Conservation (phyloP, 2,113 vertebrate genomes). For the Rhombomys opimus region DNA sequence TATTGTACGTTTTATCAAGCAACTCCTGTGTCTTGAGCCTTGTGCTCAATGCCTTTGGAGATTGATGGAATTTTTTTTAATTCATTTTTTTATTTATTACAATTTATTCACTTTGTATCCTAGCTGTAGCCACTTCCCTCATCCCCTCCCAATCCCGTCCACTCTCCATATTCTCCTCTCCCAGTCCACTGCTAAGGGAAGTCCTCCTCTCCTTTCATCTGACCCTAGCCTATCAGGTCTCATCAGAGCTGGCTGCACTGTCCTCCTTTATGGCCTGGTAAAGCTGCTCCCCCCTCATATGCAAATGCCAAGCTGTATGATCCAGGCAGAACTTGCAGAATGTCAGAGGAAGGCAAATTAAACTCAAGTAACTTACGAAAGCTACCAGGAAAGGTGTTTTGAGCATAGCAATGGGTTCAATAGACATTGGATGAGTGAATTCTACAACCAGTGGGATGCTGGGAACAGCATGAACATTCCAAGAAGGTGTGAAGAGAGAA, state of each 20-base stretch:
- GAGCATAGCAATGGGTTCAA: neutral
- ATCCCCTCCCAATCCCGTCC: too few relatives aligned
- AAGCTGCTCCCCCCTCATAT: neutral
- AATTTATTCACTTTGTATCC: too few relatives aligned
- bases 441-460: neutral
- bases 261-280: too few relatives aligned
- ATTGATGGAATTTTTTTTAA: neutral
- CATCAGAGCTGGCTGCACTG: too few relatives aligned
- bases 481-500: too few relatives aligned
- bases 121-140: too few relatives aligned
- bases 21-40: neutral
- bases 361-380: neutral
- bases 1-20: neutral
- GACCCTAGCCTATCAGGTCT: too few relatives aligned
- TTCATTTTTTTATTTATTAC: too few relatives aligned
- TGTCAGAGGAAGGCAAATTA: conserved; percentile 8
- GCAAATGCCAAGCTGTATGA: neutral
- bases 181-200: too few relatives aligned
- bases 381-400: neutral
- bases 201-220: too few relatives aligned
- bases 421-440: neutral
- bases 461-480: neutral
- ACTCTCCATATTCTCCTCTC: too few relatives aligned
- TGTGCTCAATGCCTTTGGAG: neutral
- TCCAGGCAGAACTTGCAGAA: neutral